Evolutionary conservation across 1,140 invertebrate genomes (phyloP).

Genomic region (Papilio aristodemus): DNA sequence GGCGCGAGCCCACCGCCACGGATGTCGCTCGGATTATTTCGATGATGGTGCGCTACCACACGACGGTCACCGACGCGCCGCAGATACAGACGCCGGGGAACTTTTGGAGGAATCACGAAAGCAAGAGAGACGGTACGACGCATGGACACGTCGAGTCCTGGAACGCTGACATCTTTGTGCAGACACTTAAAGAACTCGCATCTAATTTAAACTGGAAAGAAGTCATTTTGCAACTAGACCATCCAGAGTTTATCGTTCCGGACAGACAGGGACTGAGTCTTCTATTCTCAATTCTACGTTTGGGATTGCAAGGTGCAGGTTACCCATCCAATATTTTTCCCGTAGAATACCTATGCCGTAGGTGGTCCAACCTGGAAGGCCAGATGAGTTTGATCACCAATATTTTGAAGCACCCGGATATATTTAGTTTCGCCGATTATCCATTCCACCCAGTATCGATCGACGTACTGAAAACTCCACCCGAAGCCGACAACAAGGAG

Average conservation of each 20-base stretch:
- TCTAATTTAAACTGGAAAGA: conserved; percentile 95
- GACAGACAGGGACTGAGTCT: conserved; percentile 91
- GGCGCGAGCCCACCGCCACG: conserved; percentile 87
- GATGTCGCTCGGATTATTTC: conserved; percentile 91
- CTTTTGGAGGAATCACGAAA: conserved; percentile 81
- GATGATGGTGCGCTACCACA: conserved; percentile 92
- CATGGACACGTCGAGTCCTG: conserved; percentile 82
- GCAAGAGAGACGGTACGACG: conserved; percentile 69
- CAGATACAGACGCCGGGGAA: conserved; percentile 84
- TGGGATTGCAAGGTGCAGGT: conserved; percentile 88
- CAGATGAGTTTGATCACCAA: conserved; percentile 94
- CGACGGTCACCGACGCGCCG: conserved; percentile 84
- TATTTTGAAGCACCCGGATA: conserved; percentile 93
- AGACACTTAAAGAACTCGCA: conserved; percentile 93
- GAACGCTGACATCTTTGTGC: conserved; percentile 96
- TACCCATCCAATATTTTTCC: conserved; percentile 90
- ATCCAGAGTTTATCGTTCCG: conserved; percentile 92
- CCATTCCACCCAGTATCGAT: conserved; percentile 91
- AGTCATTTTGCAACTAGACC: conserved; percentile 94
- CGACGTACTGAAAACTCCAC: conserved; percentile 94
- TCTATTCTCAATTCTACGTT: conserved; percentile 88
- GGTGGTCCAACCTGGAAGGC: conserved; percentile 96
- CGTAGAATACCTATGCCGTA: conserved; percentile 92
- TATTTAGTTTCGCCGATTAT: conserved; percentile 97
- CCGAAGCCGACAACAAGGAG: conserved; percentile 95